Base-by-base conservation (phyloP, 37 sponge, comb jelly and placozoan genomes). In the Beroe ovata region DNA sequence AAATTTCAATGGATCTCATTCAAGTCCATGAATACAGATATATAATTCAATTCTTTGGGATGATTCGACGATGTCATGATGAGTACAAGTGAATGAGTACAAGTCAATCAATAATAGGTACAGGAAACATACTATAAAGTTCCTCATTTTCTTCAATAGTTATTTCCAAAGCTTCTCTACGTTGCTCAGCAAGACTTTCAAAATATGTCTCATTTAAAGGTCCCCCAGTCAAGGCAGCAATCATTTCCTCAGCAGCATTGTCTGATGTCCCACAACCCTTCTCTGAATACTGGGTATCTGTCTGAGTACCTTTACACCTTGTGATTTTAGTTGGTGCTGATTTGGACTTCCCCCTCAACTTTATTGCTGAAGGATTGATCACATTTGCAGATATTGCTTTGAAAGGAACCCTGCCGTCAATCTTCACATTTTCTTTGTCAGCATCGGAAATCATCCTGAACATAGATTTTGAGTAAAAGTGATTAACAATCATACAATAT, bases 161-260 rank as follows among this genome's bases (percentile, higher is more conserved):
- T 32, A 77, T 77, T 42, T 77, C 84, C 21, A 77, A 25, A 6
- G 84, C 84, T 35, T 77, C 84, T 77, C 84, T 1, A 23, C 84
- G 84, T 40, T 39, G 54, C 33, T 77, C 84, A 26, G 84, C 84
- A 41, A 77, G 41, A 4, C 54, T 40, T 77, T 77, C 84, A 77
- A 42, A 77, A 25, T 77, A 77, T 8, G 84, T 77, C 21, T 77
- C 84, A 77, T 77, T 77, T 42, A 77, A 42, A 0, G 84, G 42
- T 38, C 84, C 84, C 25, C 84, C 84, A 77, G 84, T 77, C 21
- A 77, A 42, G 1, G 84, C 84, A 40, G 84, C 21, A 26, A 77
- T 42, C 84, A 77, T 77, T 20, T 11, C 84, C 23, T 77, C 84
- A 42, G 84, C 84, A 26, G 84, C 84, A 39, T 77, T 16, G 33